Evolutionary conservation across 2,888 invertebrate species (phyloP).

Genomic region (Antheraea yamamai): DNA sequence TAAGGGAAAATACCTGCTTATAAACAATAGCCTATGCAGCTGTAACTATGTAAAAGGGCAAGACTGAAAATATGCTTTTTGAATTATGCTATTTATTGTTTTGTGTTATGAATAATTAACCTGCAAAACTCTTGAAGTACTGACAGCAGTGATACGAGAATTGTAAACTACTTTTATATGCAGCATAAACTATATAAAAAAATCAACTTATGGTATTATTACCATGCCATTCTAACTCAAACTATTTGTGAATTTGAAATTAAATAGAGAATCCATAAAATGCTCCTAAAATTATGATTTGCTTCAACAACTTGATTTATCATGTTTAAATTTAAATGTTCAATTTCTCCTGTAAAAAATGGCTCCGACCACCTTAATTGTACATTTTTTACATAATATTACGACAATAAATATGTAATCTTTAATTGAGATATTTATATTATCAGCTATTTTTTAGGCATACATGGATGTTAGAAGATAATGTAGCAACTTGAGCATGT

Average conservation of each 20-base stretch:
- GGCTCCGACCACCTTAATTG: background rate
- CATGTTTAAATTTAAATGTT: too few species aligned
- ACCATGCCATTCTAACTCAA: too few species aligned
- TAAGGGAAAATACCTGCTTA: slow-evolving; percentile 46
- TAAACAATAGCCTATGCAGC: slow-evolving; percentile 7
- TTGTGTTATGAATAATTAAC: background rate
- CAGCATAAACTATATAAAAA: background rate
- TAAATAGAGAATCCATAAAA: background rate
- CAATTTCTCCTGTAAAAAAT: background rate
- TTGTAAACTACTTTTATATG: background rate
- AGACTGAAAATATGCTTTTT: background rate
- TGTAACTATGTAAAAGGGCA: background rate
- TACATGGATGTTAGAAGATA: slow-evolving; percentile 47
- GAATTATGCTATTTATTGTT: background rate
- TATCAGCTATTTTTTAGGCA: slow-evolving; percentile 49
- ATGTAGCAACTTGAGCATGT: slow-evolving; percentile 47
- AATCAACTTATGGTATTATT: too few species aligned
- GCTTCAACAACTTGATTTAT: too few species aligned
- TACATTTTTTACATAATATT: background rate
- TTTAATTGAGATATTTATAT: slow-evolving; percentile 35
- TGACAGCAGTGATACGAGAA: background rate
- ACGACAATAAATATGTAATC: slow-evolving; percentile 2
- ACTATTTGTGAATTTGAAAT: too few species aligned
- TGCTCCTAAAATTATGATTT: background rate
- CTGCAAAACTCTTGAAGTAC: background rate